These are phyloP conservation scores for Momotus momota DNA, from an alignment of 2,797 vertebrate species.

Conservation along the genomic window DNA sequence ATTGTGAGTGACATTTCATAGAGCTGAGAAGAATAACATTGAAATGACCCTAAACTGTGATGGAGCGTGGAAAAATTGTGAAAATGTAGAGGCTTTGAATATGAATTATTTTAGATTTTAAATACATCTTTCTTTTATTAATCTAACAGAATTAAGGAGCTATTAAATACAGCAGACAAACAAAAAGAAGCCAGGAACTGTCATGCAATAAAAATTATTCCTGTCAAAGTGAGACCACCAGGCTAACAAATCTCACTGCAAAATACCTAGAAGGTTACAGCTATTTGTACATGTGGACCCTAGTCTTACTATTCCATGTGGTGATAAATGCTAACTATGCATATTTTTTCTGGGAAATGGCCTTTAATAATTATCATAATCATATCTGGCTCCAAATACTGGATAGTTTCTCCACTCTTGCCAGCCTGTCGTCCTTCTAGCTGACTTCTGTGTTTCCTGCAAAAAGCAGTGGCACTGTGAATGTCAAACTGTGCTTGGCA, in stretches of 20 bases:
- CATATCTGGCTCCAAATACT: background rate
- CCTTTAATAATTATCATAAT: background rate
- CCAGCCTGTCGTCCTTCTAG: background rate
- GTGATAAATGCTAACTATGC: slow-evolving; percentile 59
- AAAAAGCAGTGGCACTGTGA: background rate
- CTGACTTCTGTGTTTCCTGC: background rate
- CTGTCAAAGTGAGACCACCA: slow-evolving; percentile 16
- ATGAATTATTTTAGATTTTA: slow-evolving; percentile 30
- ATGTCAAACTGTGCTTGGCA: background rate
- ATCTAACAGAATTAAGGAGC: slow-evolving; percentile 43
- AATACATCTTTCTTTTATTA: slow-evolving; percentile 49
- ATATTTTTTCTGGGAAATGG: slow-evolving; percentile 56
- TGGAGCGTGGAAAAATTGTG: slow-evolving; percentile 30
- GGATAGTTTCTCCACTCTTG: background rate
- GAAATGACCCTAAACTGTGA: slow-evolving; percentile 40
- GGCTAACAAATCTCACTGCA: slow-evolving; percentile 65
- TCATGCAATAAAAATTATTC: slow-evolving; percentile 29
- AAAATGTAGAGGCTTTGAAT: slow-evolving; percentile 49
- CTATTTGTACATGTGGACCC: slow-evolving; percentile 13
- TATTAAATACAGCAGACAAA: slow-evolving; percentile 63
- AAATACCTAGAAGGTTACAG: slow-evolving; percentile 53
- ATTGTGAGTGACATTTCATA: slow-evolving; percentile 51
- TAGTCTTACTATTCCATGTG: slow-evolving; percentile 2
- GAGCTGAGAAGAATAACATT: slow-evolving; percentile 54
- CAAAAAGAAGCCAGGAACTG: slow-evolving; percentile 54